Evolutionary conservation across 2,888 invertebrate genomes (phyloP), one percentile per base, ranked within the genome.

Genomic region (Amblyjoppa proteus): DNA sequence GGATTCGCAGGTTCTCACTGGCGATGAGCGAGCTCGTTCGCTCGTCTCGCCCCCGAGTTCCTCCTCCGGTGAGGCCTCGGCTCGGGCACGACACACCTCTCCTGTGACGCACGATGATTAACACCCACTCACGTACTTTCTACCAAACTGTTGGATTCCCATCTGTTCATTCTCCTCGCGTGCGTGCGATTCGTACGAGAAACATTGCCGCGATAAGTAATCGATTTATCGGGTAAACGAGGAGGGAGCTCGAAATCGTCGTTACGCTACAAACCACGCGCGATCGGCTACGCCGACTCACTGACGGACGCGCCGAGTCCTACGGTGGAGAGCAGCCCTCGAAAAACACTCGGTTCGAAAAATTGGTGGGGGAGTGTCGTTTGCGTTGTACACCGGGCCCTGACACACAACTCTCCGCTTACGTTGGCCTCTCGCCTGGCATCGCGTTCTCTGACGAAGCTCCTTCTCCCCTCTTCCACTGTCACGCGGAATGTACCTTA

Each of bases 301-400:
- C 86, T 84, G 86, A 86, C 81, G 66, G 49, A 68, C 76, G 77
- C 76, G 81, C 77, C 28, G 56, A 58, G 25, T 1, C 51, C 61
- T 6, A 73, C 45, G 38, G 61, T 56, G 51, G 34, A 61, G 73
- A 61, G 69, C 68, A 7, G 56, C 66, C 58, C 71, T 49, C 73
- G 64, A 13, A 58, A 69, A 13, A 45, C 73, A 34, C 34, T 41
- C 51, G 51, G 73, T 51, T 73, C 81, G 81, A 81, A 80, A 83
- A 69, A 80, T 77, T 49, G 61, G 84, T 81, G 86, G 84, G 86
- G 84, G 86, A 77, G 81, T 78, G 73, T 77, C 77, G 81, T 76
- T 81, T 78, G 58, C 81, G 80, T 25, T 49, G 9, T 56, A 38
- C 51, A 73, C 64, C 49, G 49, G 51, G 64, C 58, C 58, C 75